Evolutionary conservation across 2,888 invertebrate species (phyloP).

Genomic region (Tipula lateralis): DNA sequence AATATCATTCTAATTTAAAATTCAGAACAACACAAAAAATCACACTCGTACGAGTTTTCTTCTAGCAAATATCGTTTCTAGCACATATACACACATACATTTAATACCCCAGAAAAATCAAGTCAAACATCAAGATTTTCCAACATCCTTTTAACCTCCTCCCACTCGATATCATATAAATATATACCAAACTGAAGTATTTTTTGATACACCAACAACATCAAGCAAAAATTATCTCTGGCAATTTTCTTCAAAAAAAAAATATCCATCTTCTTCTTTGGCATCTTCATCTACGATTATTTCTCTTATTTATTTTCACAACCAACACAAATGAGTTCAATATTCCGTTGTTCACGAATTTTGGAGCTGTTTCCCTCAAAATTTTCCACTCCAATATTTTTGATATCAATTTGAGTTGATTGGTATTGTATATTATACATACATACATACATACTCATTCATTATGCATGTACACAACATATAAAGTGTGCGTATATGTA

Average conservation of each 20-base stretch:
- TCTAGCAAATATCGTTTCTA: not conserved
- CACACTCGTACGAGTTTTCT: not conserved
- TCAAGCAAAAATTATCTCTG: not conserved
- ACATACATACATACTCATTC: too few species aligned
- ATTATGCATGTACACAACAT: not conserved
- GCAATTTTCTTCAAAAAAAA: not conserved
- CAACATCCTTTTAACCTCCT: not conserved
- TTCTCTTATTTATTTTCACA: not conserved
- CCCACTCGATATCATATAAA: not conserved
- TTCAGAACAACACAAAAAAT: not conserved
- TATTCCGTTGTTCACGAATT: not conserved
- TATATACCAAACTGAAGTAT: not conserved
- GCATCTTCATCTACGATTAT: constrained; percentile 13
- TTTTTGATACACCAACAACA: not conserved
- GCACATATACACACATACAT: not conserved
- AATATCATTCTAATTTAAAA: not conserved
- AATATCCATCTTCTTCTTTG: not conserved
- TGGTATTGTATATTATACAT: not conserved
- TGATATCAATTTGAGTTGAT: not conserved
- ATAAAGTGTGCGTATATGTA: not conserved
- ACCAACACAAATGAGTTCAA: not conserved
- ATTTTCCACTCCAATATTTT: not conserved
- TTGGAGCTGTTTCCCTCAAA: not conserved
- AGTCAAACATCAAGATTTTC: not conserved
- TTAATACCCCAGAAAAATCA: not conserved